These are phyloP conservation scores for Trachelus troglodyta DNA, from an alignment of 2,888 invertebrate genomes.

Conservation along the genomic window DNA sequence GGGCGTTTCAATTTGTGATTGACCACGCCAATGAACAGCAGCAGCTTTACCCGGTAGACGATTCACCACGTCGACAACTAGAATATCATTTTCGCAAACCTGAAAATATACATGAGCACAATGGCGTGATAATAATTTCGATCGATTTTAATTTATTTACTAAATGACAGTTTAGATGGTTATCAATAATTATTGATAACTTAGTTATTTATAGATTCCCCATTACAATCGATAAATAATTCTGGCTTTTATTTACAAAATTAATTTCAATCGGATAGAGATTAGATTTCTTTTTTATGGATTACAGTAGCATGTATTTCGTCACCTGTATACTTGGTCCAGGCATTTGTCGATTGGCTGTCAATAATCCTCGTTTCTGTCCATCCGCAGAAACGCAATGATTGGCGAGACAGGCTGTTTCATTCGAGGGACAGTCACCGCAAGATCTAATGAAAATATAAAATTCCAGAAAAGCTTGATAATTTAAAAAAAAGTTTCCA, in stretches of 20 bases:
- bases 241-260: too few species aligned
- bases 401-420: constrained; percentile 71
- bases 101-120: constrained; percentile 56
- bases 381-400: constrained; percentile 78
- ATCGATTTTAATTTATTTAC: background rate
- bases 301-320: background rate
- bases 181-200: too few species aligned
- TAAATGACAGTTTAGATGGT: too few species aligned
- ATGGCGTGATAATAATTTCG: background rate
- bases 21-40: constrained; percentile 83
- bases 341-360: constrained; percentile 77
- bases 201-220: too few species aligned
- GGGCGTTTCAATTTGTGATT: constrained; percentile 72
- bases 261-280: too few species aligned
- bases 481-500: background rate
- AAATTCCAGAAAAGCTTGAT: background rate
- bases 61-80: constrained; percentile 80
- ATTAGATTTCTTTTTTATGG: too few species aligned
- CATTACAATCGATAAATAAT: too few species aligned
- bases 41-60: constrained; percentile 76
- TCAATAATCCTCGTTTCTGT: constrained; percentile 72
- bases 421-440: constrained; percentile 74
- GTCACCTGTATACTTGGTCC: constrained; percentile 74
- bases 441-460: constrained; percentile 69
- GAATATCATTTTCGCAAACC: constrained; percentile 78